Base-by-base conservation (phyloP, 2,113 vertebrate species). In the Rhynchomys soricoides region DNA sequence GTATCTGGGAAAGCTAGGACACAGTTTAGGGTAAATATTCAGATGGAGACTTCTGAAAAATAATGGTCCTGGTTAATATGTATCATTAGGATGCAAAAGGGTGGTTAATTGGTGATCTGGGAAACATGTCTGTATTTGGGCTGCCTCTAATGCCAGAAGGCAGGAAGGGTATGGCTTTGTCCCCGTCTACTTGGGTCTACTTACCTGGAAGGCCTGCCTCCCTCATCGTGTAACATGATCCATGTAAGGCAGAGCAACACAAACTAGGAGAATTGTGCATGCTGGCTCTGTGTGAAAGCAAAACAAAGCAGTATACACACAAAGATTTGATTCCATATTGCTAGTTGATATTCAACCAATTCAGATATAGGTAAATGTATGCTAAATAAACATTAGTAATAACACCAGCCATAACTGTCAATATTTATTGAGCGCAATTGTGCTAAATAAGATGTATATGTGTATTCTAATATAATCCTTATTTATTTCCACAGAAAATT, bases 401-500 rank as follows among this genome's bases (percentile, higher is more conserved):
- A 55, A 94, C 50, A 48, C 81, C 66, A 73, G 31, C 4, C 7
- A 52, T 37, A 78, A 45, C 31, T 88, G 75, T 12, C 40, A 75
- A 4, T 55, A 48, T 71, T 94, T 31, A 21, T 59, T 37, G 19
- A 70, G 62, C 78, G 29, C 10, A 70, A 73, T 45, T 64, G 4
- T 3, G 1, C 13, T 91, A 88, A 77, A 31, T 37, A 78, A 29
- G 24, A 57, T 48, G 21, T 43, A 4, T 68, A 10, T 48, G 2
- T 40, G 2, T 45, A n/a, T n/a, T 45, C 13, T 31, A 87, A 34
- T 43, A 73, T 24, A 83, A n/a, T 88, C 29, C 77, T 86, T 40
- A 74, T 75, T 71, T 95, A 31, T 34, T 90, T 95, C 26, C 34
- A 79, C 3, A 73, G 81, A 40, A 81, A 90, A 86, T 45, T 73